Base-by-base conservation (phyloP, 2,888 invertebrate genomes). In the Belgica antarctica region DNA sequence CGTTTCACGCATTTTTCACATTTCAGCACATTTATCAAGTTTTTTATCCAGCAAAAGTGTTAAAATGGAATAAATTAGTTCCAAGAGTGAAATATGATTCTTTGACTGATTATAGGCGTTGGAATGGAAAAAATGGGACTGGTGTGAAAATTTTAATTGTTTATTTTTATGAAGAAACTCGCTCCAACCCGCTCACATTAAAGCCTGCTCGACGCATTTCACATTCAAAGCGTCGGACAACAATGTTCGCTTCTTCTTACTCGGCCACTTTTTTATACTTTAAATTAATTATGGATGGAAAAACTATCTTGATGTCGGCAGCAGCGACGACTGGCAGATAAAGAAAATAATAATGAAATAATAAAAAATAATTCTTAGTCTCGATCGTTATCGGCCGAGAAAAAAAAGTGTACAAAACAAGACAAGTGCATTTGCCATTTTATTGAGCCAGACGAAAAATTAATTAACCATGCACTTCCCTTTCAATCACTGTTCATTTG, bases 81-180 rank as follows among this genome's bases (percentile, higher is more conserved):
- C 12, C 12, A 31, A 31, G 12, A 31, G 34, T 8, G 34, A 31
- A 31, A 31, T 31, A 31, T 12, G 34, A 31, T 31, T 31, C 12
- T 5, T 3, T 27, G 28, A 27, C n/a, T 62, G 31, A 25, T 27
- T 62, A 27, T 7, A 28, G 10, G 25, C 27, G n/a, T 27, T 61
- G n/a, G n/a, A 61, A 27, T 15, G n/a, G n/a, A n/a, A n/a, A n/a
- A n/a, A n/a, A n/a, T n/a, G 25, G 28, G 10, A 31, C 25, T 17
- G 63, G 63, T 63, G 63, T 41, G 63, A 63, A 63, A 63, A 63
- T 63, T 63, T 63, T 63, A 63, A 63, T 63, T 63, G 63, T 63
- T 63, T 24, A 19, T 24, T 62, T 62, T 62, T 31, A 62, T 62
- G 19, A 62, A 62, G 34, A 31, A 12, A 8, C n/a, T n/a, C n/a